phyloP scores from a whole-genome alignment of 2,888 invertebrate species.

The Cynaeus angustus region DNA sequence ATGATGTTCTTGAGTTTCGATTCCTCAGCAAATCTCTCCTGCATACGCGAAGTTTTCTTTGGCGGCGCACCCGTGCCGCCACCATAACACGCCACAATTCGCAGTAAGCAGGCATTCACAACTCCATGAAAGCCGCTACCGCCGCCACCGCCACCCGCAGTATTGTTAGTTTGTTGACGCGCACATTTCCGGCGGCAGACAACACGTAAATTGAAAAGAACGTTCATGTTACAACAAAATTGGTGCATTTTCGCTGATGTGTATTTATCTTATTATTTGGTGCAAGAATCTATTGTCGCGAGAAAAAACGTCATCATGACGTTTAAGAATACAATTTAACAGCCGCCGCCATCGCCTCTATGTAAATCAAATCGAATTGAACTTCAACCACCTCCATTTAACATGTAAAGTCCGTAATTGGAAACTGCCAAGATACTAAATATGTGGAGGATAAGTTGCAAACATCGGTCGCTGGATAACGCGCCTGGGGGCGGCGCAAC shows the following conservation, averaged over 20 bases:
- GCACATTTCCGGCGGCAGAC: constrained; percentile 51
- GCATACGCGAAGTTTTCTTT: background rate
- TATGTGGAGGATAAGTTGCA: constrained; percentile 36
- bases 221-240: constrained; percentile 54
- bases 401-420: constrained; percentile 38
- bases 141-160: constrained; percentile 32
- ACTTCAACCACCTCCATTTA: constrained; percentile 29
- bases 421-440: constrained; percentile 47
- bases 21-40: too few relatives aligned
- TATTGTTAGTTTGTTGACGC: constrained; percentile 43
- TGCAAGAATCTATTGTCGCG: too few relatives aligned
- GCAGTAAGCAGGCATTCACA: constrained; percentile 26
- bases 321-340: constrained; percentile 9
- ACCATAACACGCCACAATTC: constrained; percentile 9
- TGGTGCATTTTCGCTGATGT: constrained; percentile 46
- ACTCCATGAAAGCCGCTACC: constrained; percentile 28
- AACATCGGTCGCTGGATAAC: constrained; percentile 31
- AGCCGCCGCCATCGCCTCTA: constrained; percentile 16
- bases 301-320: constrained; percentile 2
- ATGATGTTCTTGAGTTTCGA: too few relatives aligned
- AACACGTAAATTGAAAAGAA: constrained; percentile 54
- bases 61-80: constrained; percentile 25
- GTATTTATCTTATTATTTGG: too few relatives aligned
- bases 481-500: constrained; percentile 50
- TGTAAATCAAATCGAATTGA: constrained; percentile 31